These are phyloP conservation scores for Ctenomys sociabilis DNA, from an alignment of 2,113 vertebrate species.

Conservation along the genomic window DNA sequence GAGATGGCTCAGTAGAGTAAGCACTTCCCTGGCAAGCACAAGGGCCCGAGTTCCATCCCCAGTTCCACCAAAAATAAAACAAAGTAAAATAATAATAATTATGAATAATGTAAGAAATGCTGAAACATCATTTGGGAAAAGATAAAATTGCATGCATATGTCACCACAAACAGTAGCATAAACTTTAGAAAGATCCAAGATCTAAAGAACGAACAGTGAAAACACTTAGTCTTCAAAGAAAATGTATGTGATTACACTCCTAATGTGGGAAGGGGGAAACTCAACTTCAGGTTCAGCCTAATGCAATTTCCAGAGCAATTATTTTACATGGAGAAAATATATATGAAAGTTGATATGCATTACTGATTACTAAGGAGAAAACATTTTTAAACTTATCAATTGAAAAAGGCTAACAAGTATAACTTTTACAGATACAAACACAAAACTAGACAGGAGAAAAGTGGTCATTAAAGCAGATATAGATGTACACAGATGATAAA, in stretches of 20 bases:
- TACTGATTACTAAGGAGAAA: background rate
- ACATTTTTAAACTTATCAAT: background rate
- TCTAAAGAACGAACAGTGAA: background rate
- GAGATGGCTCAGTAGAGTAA: no score
- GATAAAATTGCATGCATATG: constrained; percentile 20
- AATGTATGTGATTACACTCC: background rate
- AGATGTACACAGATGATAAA: background rate
- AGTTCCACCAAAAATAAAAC: no score
- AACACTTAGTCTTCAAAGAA: background rate
- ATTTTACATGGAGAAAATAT: background rate
- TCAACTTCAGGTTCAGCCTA: background rate
- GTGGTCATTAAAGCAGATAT: background rate
- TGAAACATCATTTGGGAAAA: background rate
- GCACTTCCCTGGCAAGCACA: no score
- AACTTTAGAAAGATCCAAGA: background rate
- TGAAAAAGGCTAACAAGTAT: background rate
- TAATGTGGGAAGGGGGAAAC: background rate
- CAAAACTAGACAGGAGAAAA: constrained; percentile 4
- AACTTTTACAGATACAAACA: background rate
- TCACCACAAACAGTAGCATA: constrained; percentile 6
- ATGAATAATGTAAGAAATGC: background rate
- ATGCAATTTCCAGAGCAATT: background rate
- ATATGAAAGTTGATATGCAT: background rate
- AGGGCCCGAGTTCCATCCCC: no score
- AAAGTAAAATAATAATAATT: no score